Evolutionary conservation across 1,140 invertebrate genomes (phyloP).

Genomic region (Adoxophyes honmai): DNA sequence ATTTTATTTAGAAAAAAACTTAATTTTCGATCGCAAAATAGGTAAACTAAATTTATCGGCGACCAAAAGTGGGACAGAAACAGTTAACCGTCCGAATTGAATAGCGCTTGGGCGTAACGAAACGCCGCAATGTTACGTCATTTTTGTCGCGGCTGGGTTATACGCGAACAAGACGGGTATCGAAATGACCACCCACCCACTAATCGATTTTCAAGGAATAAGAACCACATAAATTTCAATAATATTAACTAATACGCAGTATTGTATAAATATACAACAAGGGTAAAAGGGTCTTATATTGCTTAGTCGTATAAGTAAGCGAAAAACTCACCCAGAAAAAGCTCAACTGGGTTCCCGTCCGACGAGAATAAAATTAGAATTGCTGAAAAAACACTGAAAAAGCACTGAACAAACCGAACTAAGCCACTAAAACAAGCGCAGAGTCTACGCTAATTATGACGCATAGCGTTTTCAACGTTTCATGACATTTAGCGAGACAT

Average conservation of each 20-base stretch:
- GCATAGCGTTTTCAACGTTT: conserved; percentile 22
- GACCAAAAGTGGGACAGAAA: conserved; percentile 35
- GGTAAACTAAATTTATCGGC: conserved; percentile 36
- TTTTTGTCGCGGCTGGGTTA: conserved; percentile 50
- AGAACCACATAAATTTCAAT: conserved; percentile 35
- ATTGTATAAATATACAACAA: conserved; percentile 3
- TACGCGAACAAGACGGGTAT: conserved; percentile 48
- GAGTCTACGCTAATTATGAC: not conserved
- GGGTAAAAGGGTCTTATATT: not conserved
- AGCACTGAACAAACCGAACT: conserved; percentile 46
- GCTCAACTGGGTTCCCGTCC: conserved; percentile 46
- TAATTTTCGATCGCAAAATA: conserved; percentile 26
- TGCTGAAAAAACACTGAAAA: conserved; percentile 61
- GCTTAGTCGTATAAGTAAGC: conserved; percentile 27
- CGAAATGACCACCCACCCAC: conserved; percentile 63
- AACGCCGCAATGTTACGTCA: conserved; percentile 51
- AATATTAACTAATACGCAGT: conserved; percentile 26
- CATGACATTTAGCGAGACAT: conserved; percentile 50
- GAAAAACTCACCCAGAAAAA: conserved; percentile 63
- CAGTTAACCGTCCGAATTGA: conserved; percentile 45
- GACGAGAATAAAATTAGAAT: conserved; percentile 71
- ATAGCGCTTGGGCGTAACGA: conserved; percentile 45
- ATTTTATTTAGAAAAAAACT: conserved; percentile 38
- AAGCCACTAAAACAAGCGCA: conserved; percentile 8
- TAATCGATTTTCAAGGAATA: conserved; percentile 71